phyloP scores from a whole-genome alignment of 2,888 invertebrate species.

The Heliconius sara region DNA sequence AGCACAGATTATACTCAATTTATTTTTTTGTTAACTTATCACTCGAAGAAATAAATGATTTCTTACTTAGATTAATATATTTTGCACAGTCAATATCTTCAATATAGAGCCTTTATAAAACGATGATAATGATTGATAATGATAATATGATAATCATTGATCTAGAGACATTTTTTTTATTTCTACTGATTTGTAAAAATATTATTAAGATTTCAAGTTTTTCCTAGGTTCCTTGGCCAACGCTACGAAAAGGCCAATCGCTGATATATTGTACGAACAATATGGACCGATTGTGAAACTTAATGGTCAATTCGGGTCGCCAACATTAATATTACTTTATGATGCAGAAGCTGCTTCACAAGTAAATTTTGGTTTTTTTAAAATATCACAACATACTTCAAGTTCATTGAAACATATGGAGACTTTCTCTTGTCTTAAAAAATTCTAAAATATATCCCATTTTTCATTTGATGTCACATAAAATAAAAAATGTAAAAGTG shows the following conservation, averaged over 20 bases:
- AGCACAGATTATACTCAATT: no score
- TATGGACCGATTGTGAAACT: conserved; percentile 64
- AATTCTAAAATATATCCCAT: no score
- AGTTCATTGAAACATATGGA: neutral
- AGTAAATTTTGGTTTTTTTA: neutral
- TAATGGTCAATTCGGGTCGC: conserved; percentile 53
- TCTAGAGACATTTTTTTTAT: no score
- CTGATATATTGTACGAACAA: conserved; percentile 63
- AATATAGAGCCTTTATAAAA: no score
- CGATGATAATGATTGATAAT: no score
- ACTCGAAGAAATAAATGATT: no score
- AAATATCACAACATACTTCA: neutral
- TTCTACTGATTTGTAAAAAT: no score
- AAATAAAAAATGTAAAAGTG: neutral
- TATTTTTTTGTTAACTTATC: no score
- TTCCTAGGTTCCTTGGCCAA: conserved; percentile 32
- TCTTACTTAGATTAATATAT: no score
- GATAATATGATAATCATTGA: no score
- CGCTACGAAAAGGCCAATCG: conserved; percentile 3
- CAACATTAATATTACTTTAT: conserved; percentile 55
- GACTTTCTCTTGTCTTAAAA: no score
- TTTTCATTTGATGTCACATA: neutral
- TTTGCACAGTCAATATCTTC: no score
- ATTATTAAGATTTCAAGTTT: neutral
- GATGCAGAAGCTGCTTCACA: conserved; percentile 56